Evolutionary conservation across 30 jellyfish, hydroid and myxozoan species (phyloP), one percentile per base, ranked within the genome.

Genomic region (Turritopsis dohrnii): DNA sequence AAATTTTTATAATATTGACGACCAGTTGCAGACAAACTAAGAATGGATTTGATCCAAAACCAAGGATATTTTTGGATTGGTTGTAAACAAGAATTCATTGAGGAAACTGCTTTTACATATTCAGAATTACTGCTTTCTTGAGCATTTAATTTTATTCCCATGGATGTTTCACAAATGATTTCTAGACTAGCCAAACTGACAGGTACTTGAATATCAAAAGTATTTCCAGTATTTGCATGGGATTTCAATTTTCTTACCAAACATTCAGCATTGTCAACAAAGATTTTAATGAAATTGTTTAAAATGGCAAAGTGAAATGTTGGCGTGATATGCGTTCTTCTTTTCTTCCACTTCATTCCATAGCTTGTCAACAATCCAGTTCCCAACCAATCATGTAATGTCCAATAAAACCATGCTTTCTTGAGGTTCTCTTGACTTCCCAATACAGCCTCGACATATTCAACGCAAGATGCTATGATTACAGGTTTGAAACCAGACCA

Each of bases 251-350:
- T 76, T 52, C 72, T 87, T n/a, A 85, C 96, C 26, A 93, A 83
- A 8, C 71, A 76, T 30, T 79, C 80, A 18, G 98, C 79, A 79
- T 93, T 92, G 52, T 85, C 95, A 25, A 72, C 65, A 53, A 93
- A 87, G 21, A 93, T 90, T n/a, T 86, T 90, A 0, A 84, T 85
- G 72, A 88, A 93, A 20, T 85, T 93, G 19, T 88, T 82, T 1
- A 93, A 90, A 26, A 93, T 93, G n/a, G 92, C 88, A 79, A 89
- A 93, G 80, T 93, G 98, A 79, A 93, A 93, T 8, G 96, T 85
- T 21, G 98, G 98, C 13, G 98, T 93, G 0, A 93, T 72, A 52
- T 85, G 79, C 28, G 86, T 79, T 86, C 98, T 76, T 53, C 98
- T 85, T 21, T 71, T 77, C 81, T 82, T 88, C 98, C 98, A 93